Evolutionary conservation across 2,113 vertebrate species (phyloP), one percentile per base, ranked within the genome.

Genomic region (Seriola quinqueradiata): DNA sequence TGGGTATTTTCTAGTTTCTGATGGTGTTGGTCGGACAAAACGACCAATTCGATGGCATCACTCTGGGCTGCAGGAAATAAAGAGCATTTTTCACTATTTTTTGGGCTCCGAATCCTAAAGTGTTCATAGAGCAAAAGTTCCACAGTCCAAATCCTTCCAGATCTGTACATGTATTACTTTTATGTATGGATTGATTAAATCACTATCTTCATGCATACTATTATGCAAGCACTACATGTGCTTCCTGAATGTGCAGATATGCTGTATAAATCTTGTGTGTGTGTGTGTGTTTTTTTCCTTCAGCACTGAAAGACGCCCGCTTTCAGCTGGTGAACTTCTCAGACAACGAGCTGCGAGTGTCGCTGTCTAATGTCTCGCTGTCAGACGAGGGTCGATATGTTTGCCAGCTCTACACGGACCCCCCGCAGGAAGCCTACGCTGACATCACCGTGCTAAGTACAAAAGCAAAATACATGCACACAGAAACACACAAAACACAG

Each of bases 261-360:
- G 17, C 4, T 34, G 46, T 6, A 13, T 44, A 25, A 73, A 54
- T 50, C 1, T 23, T 32, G 16, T 8, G 11, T 58, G 5, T 74
- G 46, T 69, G 50, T 70, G 5, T 6, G 4, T 66, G 3, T 82
- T 13, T 83, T 72, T 78, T 57, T 73, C 70, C 46, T 46, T 48
- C 96, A 99, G 98, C 98, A 1, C 91, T 99, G 90, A 99, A 99
- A 93, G 98, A 99, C 94, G 96, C 96, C 89, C 96, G 98, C 80
- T 99, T 99, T 91, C 98, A 99, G 96, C 94, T 99, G 95, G 97
- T 99, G 93, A 99, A 99, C 96, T 99, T 99, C 95, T 98, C 98
- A 17, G 98, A 97, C 96, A 99, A 97, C 17, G 98, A 99, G 94
- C 96, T 99, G 69, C 96, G 96, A 32, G 98, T 99, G 84, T 99